A percentile compares a stretch with the other conserved stretches of the same genome.
phyloP scores from a whole-genome alignment of 2,888 invertebrate species.

The Mallateleia sp. region DNA sequence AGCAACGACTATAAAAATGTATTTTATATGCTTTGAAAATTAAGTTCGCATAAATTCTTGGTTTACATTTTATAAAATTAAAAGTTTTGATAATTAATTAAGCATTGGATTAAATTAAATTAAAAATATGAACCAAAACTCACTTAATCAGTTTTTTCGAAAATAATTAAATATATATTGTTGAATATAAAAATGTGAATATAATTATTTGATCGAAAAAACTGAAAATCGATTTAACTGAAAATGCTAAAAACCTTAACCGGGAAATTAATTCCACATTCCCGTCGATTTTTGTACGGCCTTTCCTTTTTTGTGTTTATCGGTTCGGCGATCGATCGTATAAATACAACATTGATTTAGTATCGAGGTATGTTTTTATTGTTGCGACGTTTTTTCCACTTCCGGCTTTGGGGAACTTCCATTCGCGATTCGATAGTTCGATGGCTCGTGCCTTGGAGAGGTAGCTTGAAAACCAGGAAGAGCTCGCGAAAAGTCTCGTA shows the following conservation, averaged over 20 bases:
- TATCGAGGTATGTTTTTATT: constrained; percentile 70
- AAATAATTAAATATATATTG: too few relatives aligned
- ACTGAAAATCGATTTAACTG: background rate
- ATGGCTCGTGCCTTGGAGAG: constrained; percentile 75
- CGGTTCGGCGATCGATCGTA: constrained; percentile 71
- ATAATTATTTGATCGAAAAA: background rate
- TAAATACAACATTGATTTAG: constrained; percentile 75
- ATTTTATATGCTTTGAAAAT: too few relatives aligned
- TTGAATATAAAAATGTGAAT: background rate
- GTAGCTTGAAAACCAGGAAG: constrained; percentile 78
- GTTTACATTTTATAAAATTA: too few relatives aligned
- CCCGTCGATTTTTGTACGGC: constrained; percentile 56
- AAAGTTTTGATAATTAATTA: too few relatives aligned
- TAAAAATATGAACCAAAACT: too few relatives aligned
- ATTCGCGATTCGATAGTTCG: constrained; percentile 76
- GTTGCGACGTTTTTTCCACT: constrained; percentile 62
- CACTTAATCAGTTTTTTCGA: too few relatives aligned
- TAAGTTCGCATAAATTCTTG: too few relatives aligned
- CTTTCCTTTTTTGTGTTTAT: constrained; percentile 72
- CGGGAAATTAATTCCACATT: constrained; percentile 69
- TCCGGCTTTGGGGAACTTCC: constrained; percentile 76
- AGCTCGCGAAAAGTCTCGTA: constrained; percentile 78
- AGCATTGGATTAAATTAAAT: too few relatives aligned
- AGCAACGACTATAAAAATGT: too few relatives aligned
- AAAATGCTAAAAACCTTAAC: constrained; percentile 51